These are phyloP conservation scores for Galaxea fascicularis DNA, from an alignment of 92 coral and sea anemone genomes.

Conservation along the genomic window DNA sequence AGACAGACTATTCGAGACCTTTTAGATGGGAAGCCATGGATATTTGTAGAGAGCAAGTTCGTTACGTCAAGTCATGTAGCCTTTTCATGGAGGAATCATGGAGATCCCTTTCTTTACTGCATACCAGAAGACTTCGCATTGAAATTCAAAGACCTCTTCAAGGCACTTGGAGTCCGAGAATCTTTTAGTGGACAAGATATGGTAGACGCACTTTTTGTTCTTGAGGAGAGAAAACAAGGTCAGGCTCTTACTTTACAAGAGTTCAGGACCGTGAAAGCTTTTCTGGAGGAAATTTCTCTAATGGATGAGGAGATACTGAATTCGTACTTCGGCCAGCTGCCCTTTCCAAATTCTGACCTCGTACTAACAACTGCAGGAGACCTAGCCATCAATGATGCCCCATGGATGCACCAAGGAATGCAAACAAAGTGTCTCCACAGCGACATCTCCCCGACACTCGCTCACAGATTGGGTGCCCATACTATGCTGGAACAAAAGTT, in stretches of 20 bases:
- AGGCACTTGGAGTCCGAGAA: constrained; percentile 79
- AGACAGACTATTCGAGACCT: constrained; percentile 66
- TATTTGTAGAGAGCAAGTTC: constrained; percentile 79
- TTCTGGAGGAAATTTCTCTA: constrained; percentile 77
- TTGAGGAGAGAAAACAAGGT: constrained; percentile 81
- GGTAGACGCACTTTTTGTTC: constrained; percentile 80
- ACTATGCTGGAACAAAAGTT: constrained; percentile 74
- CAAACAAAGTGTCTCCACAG: constrained; percentile 77
- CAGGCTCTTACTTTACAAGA: constrained; percentile 70
- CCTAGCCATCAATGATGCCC: constrained; percentile 88
- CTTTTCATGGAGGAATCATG: constrained; percentile 83
- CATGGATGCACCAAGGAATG: constrained; percentile 78
- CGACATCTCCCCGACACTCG: constrained; percentile 82
- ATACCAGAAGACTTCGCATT: constrained; percentile 82
- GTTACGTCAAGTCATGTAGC: constrained; percentile 87
- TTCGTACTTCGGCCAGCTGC: constrained; percentile 73
- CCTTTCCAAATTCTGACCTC: constrained; percentile 83
- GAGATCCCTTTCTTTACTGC: constrained; percentile 87
- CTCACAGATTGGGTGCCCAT: constrained; percentile 88
- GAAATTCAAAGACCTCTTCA: constrained; percentile 77
- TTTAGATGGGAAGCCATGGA: constrained; percentile 84
- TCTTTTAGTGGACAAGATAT: constrained; percentile 79
- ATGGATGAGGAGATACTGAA: constrained; percentile 64
- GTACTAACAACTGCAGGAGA: constrained; percentile 78
- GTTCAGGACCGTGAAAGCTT: constrained; percentile 80